Evolutionary conservation across 2,113 vertebrate species (phyloP).

Genomic region (Cheilinus undulatus): DNA sequence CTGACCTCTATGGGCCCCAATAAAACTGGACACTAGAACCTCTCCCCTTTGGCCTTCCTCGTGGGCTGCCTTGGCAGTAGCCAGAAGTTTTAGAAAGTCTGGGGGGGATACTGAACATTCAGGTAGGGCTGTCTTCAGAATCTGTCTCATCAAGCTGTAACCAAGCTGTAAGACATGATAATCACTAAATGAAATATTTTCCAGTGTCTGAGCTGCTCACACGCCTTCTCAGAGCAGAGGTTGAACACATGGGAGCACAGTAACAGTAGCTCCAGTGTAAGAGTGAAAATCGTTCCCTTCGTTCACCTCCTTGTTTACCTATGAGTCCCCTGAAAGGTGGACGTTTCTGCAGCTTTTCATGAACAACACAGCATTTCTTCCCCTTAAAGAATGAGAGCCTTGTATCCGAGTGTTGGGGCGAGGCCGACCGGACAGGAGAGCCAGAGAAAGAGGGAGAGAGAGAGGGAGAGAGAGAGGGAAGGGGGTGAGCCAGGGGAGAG

Average conservation of each 20-base stretch:
- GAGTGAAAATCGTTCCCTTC: conserved; percentile 7
- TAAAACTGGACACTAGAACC: no score
- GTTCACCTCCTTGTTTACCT: conserved; percentile 32
- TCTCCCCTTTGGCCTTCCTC: no score
- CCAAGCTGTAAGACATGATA: no score
- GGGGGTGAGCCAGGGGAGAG: conserved; percentile 19
- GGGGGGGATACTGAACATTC: no score
- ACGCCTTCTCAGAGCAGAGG: not conserved
- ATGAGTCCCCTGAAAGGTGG: not conserved
- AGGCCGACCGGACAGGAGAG: conserved; percentile 53
- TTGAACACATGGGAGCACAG: not conserved
- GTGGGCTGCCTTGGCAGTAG: no score
- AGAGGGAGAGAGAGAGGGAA: conserved; percentile 18
- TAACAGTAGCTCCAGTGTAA: conserved; percentile 29
- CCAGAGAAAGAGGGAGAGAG: conserved; percentile 19
- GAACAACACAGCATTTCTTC: conserved; percentile 76
- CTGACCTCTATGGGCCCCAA: no score
- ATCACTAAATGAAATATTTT: no score
- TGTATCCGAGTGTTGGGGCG: conserved; percentile 69
- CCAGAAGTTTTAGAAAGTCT: no score
- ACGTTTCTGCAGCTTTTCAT: conserved; percentile 40
- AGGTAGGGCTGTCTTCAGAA: no score
- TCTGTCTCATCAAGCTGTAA: no score
- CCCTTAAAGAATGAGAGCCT: conserved; percentile 78
- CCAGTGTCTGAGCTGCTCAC: no score